Evolutionary conservation across 1,140 invertebrate genomes (phyloP).

Genomic region (Drosophila triauraria): DNA sequence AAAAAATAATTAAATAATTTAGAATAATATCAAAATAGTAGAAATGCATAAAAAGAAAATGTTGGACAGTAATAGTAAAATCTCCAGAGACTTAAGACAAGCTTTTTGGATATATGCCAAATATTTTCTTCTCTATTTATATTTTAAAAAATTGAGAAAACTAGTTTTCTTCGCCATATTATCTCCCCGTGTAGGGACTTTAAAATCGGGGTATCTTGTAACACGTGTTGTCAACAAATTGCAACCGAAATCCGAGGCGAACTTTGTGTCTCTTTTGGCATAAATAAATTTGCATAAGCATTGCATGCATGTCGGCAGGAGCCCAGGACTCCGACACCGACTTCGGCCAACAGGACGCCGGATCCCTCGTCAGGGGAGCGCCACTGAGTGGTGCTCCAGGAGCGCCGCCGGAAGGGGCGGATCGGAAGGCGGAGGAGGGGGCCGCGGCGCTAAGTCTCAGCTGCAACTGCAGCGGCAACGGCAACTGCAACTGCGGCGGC

Average conservation of each 20-base stretch:
- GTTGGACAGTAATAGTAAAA: neutral
- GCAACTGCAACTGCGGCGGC: conserved; percentile 29
- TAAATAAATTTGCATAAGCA: conserved; percentile 81
- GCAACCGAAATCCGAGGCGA: conserved; percentile 71
- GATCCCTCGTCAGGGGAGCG: conserved; percentile 24
- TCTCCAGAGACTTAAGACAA: no score
- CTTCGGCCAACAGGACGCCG: conserved; percentile 1
- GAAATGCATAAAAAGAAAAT: neutral
- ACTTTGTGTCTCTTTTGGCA: conserved; percentile 76
- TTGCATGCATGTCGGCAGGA: conserved; percentile 58
- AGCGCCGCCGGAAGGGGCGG: neutral
- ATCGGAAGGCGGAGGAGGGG: neutral
- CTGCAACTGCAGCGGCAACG: conserved; percentile 17
- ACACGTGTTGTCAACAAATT: conserved; percentile 80
- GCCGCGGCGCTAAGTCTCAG: conserved; percentile 24
- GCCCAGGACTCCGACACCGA: neutral
- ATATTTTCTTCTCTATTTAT: neutral
- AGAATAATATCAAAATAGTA: neutral
- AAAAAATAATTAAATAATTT: neutral
- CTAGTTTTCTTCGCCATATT: neutral
- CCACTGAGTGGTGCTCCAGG: neutral
- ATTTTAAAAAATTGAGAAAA: no score
- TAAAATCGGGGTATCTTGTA: conserved; percentile 38
- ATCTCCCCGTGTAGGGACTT: conserved; percentile 16
- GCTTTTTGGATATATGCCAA: neutral